Percentiles rank a stretch among this genome's conserved stretches.
phyloP scores from a whole-genome alignment of 2,113 vertebrate genomes.

The Callithrix jacchus region DNA sequence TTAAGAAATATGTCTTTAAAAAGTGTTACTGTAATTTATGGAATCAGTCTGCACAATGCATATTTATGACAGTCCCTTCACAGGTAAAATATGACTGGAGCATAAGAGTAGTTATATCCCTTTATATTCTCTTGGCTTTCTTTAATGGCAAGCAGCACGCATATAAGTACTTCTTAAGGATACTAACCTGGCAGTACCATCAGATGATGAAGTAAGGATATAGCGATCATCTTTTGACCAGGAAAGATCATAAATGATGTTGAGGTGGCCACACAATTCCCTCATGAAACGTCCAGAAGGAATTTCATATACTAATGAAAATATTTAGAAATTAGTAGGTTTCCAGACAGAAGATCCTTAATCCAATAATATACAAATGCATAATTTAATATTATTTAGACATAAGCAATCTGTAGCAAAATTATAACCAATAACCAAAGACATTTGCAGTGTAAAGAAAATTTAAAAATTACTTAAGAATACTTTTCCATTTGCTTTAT shows the following conservation, averaged over 20 bases:
- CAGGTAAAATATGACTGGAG: not conserved
- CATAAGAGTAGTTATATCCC: not conserved
- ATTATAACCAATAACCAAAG: slow-evolving; percentile 30
- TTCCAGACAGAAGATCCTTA: not conserved
- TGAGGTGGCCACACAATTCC: slow-evolving; percentile 95
- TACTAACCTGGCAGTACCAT: slow-evolving; percentile 94
- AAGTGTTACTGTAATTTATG: not conserved
- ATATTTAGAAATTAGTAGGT: slow-evolving; percentile 51
- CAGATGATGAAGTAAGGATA: slow-evolving; percentile 95
- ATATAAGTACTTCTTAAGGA: not conserved
- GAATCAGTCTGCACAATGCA: not conserved
- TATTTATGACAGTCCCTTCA: not conserved
- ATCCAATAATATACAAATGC: slow-evolving; percentile 13
- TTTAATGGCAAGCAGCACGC: not conserved
- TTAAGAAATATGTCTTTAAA: not conserved
- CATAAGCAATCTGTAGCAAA: not conserved
- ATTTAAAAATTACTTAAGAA: slow-evolving; percentile 50
- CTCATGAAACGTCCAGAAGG: slow-evolving; percentile 93
- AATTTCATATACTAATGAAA: slow-evolving; percentile 94
- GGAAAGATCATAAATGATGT: slow-evolving; percentile 96
- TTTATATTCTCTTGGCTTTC: not conserved
- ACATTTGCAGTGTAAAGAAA: not conserved
- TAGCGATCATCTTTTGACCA: slow-evolving; percentile 92
- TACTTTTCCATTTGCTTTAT: not conserved
- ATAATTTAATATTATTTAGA: slow-evolving; percentile 33